Conservation (phyloP, 2,113 vertebrate genomes). For the Sphaerodactylus townsendi region DNA sequence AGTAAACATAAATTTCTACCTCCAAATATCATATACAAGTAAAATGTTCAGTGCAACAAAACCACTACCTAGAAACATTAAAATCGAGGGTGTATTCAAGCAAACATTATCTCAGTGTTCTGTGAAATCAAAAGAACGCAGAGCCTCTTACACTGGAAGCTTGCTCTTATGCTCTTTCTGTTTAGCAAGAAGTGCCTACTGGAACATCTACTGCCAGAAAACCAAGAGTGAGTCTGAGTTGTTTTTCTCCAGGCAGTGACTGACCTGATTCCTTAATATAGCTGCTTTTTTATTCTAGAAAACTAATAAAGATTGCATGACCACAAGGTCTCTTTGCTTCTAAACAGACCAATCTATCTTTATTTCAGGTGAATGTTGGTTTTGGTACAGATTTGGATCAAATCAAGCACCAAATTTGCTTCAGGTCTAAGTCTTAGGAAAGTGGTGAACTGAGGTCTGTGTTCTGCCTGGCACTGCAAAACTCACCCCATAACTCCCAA, state of each 20-base stretch:
- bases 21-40: background rate
- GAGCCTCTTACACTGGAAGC: background rate
- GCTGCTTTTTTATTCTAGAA: constrained; percentile 19
- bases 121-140: background rate
- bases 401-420: background rate
- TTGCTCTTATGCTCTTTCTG: constrained; percentile 19
- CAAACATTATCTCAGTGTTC: constrained; percentile 2
- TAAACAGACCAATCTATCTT: background rate
- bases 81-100: background rate
- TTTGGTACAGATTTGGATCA: background rate
- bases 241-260: constrained; percentile 51
- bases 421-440: background rate
- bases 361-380: background rate
- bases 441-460: too few species aligned
- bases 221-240: constrained; percentile 34
- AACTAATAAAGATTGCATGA: constrained; percentile 2
- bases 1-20: background rate
- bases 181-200: constrained; percentile 3
- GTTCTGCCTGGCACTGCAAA: too few species aligned
- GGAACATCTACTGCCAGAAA: constrained; percentile 42
- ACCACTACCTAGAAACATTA: background rate
- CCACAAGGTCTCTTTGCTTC: constrained; percentile 23
- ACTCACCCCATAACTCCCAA: too few species aligned
- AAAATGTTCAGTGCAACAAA: background rate
- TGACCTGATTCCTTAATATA: constrained; percentile 48